phyloP scores from a whole-genome alignment of 2,113 vertebrate species.

The Platycercus adscitus region DNA sequence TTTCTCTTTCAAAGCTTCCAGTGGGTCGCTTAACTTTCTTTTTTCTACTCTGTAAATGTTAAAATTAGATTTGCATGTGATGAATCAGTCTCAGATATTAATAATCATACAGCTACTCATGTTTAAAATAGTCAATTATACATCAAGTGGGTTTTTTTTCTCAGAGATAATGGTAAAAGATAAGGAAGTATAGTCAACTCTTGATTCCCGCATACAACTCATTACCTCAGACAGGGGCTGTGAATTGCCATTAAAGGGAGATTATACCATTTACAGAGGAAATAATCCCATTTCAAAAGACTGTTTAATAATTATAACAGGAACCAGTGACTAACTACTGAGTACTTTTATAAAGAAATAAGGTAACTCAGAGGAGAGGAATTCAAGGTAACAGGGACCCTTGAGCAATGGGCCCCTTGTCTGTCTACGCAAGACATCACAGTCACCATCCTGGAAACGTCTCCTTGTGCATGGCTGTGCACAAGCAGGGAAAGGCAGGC shows the following conservation, averaged over 20 bases:
- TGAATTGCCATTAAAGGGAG: neutral
- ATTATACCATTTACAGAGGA: neutral
- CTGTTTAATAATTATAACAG: neutral
- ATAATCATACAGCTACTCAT: slow-evolving; percentile 23
- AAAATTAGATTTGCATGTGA: slow-evolving; percentile 81
- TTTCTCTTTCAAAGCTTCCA: slow-evolving; percentile 98
- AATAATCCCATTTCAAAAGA: slow-evolving; percentile 8
- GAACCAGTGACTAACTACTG: neutral
- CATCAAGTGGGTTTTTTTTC: neutral
- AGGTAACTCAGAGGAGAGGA: neutral
- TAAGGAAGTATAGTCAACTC: neutral
- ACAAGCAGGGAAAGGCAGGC: neutral
- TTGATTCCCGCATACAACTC: neutral
- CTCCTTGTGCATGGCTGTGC: neutral
- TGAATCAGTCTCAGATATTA: slow-evolving; percentile 61
- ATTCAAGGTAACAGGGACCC: neutral
- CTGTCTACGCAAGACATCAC: neutral
- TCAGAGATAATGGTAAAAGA: neutral
- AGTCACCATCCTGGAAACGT: neutral
- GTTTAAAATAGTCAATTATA: slow-evolving; percentile 39
- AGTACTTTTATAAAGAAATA: neutral
- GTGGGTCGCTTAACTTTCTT: slow-evolving; percentile 97
- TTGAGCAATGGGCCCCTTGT: neutral
- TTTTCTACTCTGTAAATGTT: slow-evolving; percentile 99
- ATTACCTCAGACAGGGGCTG: neutral